Evolutionary conservation across 1,140 invertebrate species (phyloP).

Genomic region (Scaptomyza pallida): DNA sequence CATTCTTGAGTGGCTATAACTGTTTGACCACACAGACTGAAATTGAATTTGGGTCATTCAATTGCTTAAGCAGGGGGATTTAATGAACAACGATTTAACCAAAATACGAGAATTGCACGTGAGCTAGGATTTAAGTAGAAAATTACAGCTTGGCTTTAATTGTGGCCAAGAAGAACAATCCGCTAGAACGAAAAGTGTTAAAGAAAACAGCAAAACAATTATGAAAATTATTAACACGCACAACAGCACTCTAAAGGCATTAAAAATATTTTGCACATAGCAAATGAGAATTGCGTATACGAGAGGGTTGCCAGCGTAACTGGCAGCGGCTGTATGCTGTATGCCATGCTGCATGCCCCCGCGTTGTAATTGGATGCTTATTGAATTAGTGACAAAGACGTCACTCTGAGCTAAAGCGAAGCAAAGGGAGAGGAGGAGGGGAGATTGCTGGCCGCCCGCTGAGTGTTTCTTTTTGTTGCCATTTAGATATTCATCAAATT

Average conservation of each 20-base stretch:
- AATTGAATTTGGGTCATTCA: slow-evolving; percentile 78
- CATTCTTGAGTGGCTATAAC: slow-evolving; percentile 7
- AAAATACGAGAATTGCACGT: slow-evolving; percentile 39
- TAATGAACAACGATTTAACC: slow-evolving; percentile 10
- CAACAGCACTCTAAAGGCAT: slow-evolving; percentile 58
- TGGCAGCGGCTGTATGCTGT: not conserved
- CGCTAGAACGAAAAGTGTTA: not conserved
- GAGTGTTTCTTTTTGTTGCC: slow-evolving; percentile 52
- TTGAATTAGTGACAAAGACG: slow-evolving; percentile 76
- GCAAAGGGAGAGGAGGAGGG: slow-evolving; percentile 3
- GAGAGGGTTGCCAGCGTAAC: slow-evolving; percentile 10
- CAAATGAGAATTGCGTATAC: slow-evolving; percentile 64
- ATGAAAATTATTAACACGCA: slow-evolving; percentile 51
- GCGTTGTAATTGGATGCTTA: slow-evolving; percentile 80
- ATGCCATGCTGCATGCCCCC: slow-evolving; percentile 47
- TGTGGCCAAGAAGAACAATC: not conserved
- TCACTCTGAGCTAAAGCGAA: not conserved
- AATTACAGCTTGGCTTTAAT: slow-evolving; percentile 10
- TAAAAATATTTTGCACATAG: slow-evolving; percentile 71
- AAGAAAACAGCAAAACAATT: slow-evolving; percentile 53
- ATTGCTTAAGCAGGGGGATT: slow-evolving; percentile 40
- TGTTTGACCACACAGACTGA: slow-evolving; percentile 41
- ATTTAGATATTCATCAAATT: slow-evolving; percentile 82
- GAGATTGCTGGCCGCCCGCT: slow-evolving; percentile 35
- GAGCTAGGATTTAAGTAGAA: slow-evolving; percentile 15